Conservation (phyloP, 2,797 vertebrate genomes). For the Hippopotamyrus pictus region DNA sequence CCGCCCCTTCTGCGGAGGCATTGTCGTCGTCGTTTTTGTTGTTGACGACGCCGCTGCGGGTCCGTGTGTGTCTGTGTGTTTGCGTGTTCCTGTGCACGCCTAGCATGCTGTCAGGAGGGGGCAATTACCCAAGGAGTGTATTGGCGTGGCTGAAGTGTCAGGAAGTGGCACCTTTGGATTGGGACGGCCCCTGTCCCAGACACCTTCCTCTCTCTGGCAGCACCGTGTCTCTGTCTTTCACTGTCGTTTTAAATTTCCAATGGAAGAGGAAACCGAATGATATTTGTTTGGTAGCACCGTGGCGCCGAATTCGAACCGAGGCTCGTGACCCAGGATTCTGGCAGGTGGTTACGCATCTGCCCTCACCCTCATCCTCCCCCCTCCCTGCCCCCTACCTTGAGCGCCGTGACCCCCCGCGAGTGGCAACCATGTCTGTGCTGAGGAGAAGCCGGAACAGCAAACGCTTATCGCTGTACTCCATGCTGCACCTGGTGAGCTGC, state of each 20-base stretch:
- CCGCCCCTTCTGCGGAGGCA: slow-evolving; percentile 22
- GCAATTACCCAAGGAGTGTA: not conserved
- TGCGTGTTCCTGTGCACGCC: not conserved
- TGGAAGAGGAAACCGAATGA: not conserved
- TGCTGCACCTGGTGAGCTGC: slow-evolving; percentile 65
- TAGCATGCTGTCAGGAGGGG: slow-evolving; percentile 15
- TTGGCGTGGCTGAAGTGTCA: not conserved
- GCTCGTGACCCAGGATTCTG: not conserved
- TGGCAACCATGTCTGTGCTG: slow-evolving; percentile 62
- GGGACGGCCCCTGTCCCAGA: not conserved
- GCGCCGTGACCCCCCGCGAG: slow-evolving; percentile 29
- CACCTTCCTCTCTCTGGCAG: not conserved
- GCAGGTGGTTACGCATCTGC: slow-evolving; percentile 18
- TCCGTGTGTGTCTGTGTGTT: too few species aligned
- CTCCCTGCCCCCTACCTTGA: not conserved
- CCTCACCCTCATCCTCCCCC: slow-evolving; percentile 8
- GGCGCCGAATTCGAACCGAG: not conserved
- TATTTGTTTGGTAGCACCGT: not conserved
- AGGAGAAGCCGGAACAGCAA: slow-evolving; percentile 62
- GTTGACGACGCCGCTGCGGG: not conserved
- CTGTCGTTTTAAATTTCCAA: not conserved
- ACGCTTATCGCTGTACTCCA: slow-evolving; percentile 57
- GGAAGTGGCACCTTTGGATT: not conserved
- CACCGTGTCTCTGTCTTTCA: not conserved
- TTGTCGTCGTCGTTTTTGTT: slow-evolving; percentile 26